Conservation (phyloP, 2,888 invertebrate genomes). For the Sylvicola fuscatus region DNA sequence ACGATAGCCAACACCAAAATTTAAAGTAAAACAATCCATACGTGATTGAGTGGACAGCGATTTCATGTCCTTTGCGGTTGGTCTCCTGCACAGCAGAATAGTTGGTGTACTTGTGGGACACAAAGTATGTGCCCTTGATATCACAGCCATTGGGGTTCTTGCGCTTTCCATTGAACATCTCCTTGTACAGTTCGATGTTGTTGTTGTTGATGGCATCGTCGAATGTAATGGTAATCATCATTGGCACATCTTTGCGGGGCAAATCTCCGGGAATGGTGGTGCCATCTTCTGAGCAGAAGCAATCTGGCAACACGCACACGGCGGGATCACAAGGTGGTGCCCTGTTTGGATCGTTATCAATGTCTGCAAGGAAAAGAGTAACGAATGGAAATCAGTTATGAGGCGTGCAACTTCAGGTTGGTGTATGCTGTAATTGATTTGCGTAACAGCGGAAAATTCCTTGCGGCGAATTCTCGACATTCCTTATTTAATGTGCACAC, state of each 20-base stretch:
- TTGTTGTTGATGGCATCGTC: conserved; percentile 91
- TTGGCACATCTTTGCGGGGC: conserved; percentile 67
- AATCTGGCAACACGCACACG: conserved; percentile 75
- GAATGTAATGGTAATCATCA: conserved; percentile 88
- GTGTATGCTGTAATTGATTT: too few relatives aligned
- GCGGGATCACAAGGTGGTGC: conserved; percentile 75
- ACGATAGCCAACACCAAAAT: conserved; percentile 5
- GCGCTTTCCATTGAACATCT: conserved; percentile 72
- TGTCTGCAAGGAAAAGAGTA: conserved; percentile 36
- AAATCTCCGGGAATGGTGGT: conserved; percentile 70
- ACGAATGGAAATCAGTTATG: too few relatives aligned
- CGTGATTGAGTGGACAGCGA: conserved; percentile 86
- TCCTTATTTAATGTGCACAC: too few relatives aligned
- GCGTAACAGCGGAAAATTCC: too few relatives aligned
- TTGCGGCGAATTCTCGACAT: too few relatives aligned
- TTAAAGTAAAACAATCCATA: conserved; percentile 29
- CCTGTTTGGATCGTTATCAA: conserved; percentile 82
- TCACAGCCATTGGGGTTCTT: conserved; percentile 88
- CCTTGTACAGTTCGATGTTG: conserved; percentile 83
- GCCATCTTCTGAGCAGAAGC: conserved; percentile 87
- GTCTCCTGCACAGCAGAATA: conserved; percentile 85
- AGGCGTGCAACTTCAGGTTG: too few relatives aligned
- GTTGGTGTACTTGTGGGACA: conserved; percentile 85
- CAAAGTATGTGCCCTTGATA: conserved; percentile 80
- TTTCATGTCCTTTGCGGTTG: conserved; percentile 80